phyloP scores from a whole-genome alignment of 2,113 vertebrate species.

The Brienomyrus brachyistius region DNA sequence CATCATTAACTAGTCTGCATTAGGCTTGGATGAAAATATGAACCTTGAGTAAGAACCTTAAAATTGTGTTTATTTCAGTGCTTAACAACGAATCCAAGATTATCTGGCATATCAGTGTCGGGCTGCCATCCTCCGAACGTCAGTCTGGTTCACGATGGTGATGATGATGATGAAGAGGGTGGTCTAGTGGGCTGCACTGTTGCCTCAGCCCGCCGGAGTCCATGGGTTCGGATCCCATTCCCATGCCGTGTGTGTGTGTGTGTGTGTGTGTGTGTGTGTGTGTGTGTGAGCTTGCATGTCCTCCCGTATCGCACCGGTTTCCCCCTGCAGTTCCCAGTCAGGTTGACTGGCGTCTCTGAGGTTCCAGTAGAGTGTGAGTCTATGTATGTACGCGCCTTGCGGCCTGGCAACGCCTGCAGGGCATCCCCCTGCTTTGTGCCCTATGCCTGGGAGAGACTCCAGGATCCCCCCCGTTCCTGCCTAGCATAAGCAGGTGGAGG shows the following conservation, averaged over 20 bases:
- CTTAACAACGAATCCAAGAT: background rate
- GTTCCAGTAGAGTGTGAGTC: background rate
- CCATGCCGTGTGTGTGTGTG: background rate
- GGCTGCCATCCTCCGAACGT: background rate
- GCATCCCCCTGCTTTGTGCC: background rate
- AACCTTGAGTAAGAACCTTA: background rate
- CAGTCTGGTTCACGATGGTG: background rate
- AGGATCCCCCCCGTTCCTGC: background rate
- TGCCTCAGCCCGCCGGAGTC: background rate
- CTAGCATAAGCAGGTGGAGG: background rate
- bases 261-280: background rate
- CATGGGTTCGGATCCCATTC: background rate
- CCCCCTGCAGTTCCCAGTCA: background rate
- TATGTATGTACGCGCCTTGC: background rate
- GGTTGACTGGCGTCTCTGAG: background rate
- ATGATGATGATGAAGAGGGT: background rate
- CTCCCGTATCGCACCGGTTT: background rate
- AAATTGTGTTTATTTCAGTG: background rate
- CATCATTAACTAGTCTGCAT: background rate
- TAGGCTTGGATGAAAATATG: background rate
- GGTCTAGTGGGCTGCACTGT: background rate
- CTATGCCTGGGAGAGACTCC: background rate
- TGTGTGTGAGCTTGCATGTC: background rate
- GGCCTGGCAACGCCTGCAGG: background rate
- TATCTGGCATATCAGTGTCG: background rate